Conservation (phyloP, 92 coral and sea anemone species). For the Desmophyllum pertusum region DNA sequence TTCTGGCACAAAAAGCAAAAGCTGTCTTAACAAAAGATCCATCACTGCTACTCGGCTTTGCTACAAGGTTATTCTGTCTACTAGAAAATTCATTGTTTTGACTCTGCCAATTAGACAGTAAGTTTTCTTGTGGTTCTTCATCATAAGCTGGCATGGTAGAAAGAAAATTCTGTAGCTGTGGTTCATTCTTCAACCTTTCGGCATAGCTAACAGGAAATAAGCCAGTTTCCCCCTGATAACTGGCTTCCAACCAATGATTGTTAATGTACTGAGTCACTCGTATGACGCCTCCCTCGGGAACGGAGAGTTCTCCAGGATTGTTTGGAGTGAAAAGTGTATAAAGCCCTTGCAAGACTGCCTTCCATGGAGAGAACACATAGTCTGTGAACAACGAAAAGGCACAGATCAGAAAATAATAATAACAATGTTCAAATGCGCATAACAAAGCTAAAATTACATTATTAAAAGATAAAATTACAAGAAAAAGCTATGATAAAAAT, state of each 20-base stretch:
- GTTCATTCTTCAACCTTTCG: slow-evolving; percentile 30
- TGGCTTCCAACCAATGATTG: slow-evolving; percentile 87
- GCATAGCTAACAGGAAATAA: slow-evolving; percentile 78
- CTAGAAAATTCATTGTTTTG: neutral
- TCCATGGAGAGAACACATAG: slow-evolving; percentile 80
- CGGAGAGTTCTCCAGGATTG: slow-evolving; percentile 73
- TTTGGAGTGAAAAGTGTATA: slow-evolving; percentile 63
- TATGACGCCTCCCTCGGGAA: slow-evolving; percentile 79
- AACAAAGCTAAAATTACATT: no score
- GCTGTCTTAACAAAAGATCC: slow-evolving; percentile 64
- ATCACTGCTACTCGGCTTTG: neutral
- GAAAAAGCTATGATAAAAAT: no score
- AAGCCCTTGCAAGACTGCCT: slow-evolving; percentile 78
- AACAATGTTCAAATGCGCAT: neutral
- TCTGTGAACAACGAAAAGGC: slow-evolving; percentile 22
- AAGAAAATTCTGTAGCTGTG: neutral
- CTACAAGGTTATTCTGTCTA: neutral
- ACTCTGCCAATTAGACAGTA: slow-evolving; percentile 2
- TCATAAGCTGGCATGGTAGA: neutral
- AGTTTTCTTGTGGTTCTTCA: slow-evolving; percentile 14
- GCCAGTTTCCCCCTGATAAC: slow-evolving; percentile 70
- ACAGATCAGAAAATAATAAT: neutral
- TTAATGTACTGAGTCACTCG: slow-evolving; percentile 56
- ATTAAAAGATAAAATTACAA: no score
- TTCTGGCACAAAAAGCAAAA: slow-evolving; percentile 78